Conservation (phyloP, 2,797 vertebrate species). For the Neomorphus geoffroyi region DNA sequence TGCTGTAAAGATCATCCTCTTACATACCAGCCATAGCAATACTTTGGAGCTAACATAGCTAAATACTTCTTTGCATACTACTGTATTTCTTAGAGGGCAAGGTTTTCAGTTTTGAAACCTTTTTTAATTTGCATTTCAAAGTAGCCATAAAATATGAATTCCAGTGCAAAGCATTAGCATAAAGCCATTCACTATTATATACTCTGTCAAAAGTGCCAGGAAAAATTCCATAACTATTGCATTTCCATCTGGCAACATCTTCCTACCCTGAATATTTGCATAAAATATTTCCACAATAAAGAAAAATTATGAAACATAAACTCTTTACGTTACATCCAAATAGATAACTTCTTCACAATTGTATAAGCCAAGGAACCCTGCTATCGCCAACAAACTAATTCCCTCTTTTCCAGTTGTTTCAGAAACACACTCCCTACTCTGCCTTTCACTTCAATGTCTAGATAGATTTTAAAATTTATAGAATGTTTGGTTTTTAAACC, state of each 20-base stretch:
- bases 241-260: slow-evolving; percentile 79
- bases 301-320: slow-evolving; percentile 77
- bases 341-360: slow-evolving; percentile 71
- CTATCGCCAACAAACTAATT: slow-evolving; percentile 28
- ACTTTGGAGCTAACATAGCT: slow-evolving; percentile 34
- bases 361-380: slow-evolving; percentile 55
- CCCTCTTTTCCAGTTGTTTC: slow-evolving; percentile 30
- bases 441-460: background rate
- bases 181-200: slow-evolving; percentile 73
- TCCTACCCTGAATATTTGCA: slow-evolving; percentile 75
- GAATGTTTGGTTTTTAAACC: background rate
- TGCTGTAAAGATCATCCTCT: background rate
- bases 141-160: slow-evolving; percentile 75
- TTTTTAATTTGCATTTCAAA: slow-evolving; percentile 78
- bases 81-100: slow-evolving; percentile 66
- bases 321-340: slow-evolving; percentile 75
- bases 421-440: background rate
- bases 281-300: slow-evolving; percentile 81
- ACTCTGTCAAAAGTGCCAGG: slow-evolving; percentile 74
- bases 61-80: slow-evolving; percentile 52
- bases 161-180: slow-evolving; percentile 73
- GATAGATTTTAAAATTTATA: background rate
- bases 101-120: slow-evolving; percentile 57
- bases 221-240: slow-evolving; percentile 73
- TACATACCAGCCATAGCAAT: background rate